Base-by-base conservation (phyloP, 2,888 invertebrate genomes). In the Oscheius sp. region DNA sequence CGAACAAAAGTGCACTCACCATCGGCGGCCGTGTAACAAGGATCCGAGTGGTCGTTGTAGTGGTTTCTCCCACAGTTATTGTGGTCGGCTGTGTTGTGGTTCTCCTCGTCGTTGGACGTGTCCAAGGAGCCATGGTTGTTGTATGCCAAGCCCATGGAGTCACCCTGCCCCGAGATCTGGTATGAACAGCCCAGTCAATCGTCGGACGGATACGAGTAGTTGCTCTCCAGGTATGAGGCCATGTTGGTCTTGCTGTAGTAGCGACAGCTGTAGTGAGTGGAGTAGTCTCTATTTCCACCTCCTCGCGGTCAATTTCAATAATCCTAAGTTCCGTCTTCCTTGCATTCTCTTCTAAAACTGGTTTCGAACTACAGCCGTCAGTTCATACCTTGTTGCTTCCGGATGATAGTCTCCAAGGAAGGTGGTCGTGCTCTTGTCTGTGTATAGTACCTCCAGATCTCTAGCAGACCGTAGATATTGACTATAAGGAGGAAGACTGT, bases 81-180 rank as follows among this genome's bases (percentile, higher is more conserved):
- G 75, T 73, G 0, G 76, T 70, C 11, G 76, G 68, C 37, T 60
- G 70, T 35, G 65, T 55, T 50, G 73, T 70, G 10, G 42, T 57
- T 71, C 58, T 35, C 47, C 62, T 53, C 21, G 76, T 73, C 10
- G 76, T 76, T 11, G 72, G 72, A 29, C 71, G 48, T 35, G 50
- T 55, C 3, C 29, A 21, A 35, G 58, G 59, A 37, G 50, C 21
- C 11, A n/a, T 33, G n/a, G 74, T 68, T 2, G 73, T 55, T 29
- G 71, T 10, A 42, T n/a, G 35, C n/a, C 29, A 35, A 42, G n/a
- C 3, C n/a, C 29, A 29, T 3, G 53, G 11, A 11, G 53, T 53
- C 3, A 53, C 53, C 13, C 11, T 13, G n/a, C 53, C 53, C 3
- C 53, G n/a, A 29, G 53, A 3, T 53, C 53, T 53, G 53, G 3